Conservation (phyloP, 2,888 invertebrate species). For the Leptinotarsa tumamoca region DNA sequence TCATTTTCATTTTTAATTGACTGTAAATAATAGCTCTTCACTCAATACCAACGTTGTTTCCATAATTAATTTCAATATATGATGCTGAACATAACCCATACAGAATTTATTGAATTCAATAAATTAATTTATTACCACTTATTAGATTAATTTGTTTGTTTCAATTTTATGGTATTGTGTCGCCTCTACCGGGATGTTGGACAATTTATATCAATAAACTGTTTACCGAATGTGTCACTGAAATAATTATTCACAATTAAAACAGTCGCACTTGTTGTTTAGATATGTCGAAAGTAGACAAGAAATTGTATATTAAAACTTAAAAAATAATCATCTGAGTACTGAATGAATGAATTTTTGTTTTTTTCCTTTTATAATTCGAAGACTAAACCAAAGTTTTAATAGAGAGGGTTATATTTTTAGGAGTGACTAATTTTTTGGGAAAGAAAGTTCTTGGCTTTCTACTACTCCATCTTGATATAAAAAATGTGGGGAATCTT, state of each 20-base stretch:
- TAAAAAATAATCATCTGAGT: too few species aligned
- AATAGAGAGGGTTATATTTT: too few species aligned
- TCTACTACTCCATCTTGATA: too few species aligned
- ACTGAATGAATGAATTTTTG: too few species aligned
- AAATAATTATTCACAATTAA: constrained; percentile 11
- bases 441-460: too few species aligned
- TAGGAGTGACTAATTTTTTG: too few species aligned
- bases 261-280: not conserved
- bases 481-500: too few species aligned
- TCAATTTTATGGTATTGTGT: constrained; percentile 10
- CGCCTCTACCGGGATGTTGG: constrained; percentile 1
- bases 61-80: constrained; percentile 48
- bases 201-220: constrained; percentile 19
- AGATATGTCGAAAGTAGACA: too few species aligned
- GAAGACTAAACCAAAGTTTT: too few species aligned
- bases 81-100: constrained; percentile 37
- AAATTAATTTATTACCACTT: constrained; percentile 41
- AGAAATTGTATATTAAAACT: too few species aligned
- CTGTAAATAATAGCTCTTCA: constrained; percentile 53
- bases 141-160: constrained; percentile 43
- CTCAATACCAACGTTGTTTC: constrained; percentile 34
- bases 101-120: constrained; percentile 49
- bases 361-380: too few species aligned
- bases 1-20: constrained; percentile 57
- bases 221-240: constrained; percentile 7